These are phyloP conservation scores for Meloidogyne exigua DNA, from an alignment of 1,140 invertebrate genomes.

Conservation along the genomic window DNA sequence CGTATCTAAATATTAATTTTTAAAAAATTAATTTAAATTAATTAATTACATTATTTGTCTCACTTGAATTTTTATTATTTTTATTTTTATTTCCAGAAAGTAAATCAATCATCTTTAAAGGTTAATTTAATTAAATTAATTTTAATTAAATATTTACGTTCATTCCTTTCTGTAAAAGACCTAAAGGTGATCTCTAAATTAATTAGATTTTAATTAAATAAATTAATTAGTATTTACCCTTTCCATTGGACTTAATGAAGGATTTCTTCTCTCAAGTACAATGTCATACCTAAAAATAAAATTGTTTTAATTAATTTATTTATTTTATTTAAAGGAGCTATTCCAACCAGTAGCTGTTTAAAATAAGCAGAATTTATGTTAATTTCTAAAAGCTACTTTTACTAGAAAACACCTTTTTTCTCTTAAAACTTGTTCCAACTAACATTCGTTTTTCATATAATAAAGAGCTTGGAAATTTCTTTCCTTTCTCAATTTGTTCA, in stretches of 20 bases:
- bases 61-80: neutral
- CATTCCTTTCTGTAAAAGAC: conserved; percentile 14
- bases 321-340: no score
- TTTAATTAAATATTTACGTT: neutral
- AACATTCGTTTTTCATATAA: conserved; percentile 24
- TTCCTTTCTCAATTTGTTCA: conserved; percentile 10
- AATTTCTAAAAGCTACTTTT: no score
- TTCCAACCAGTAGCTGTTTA: no score
- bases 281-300: conserved; percentile 13
- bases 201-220: neutral
- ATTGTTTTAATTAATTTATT: no score
- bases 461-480: conserved; percentile 17
- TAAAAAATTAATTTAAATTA: neutral
- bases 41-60: neutral
- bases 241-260: conserved; percentile 19
- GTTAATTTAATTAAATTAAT: neutral
- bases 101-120: neutral
- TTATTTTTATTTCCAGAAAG: conserved; percentile 1
- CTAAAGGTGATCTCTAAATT: conserved; percentile 11
- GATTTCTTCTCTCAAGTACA: conserved; percentile 18
- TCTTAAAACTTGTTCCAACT: no score
- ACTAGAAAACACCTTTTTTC: no score
- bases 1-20: neutral
- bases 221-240: conserved; percentile 11
- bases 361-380: no score